Evolutionary conservation across 2,113 vertebrate species (phyloP).

Genomic region (Clinocottus analis): DNA sequence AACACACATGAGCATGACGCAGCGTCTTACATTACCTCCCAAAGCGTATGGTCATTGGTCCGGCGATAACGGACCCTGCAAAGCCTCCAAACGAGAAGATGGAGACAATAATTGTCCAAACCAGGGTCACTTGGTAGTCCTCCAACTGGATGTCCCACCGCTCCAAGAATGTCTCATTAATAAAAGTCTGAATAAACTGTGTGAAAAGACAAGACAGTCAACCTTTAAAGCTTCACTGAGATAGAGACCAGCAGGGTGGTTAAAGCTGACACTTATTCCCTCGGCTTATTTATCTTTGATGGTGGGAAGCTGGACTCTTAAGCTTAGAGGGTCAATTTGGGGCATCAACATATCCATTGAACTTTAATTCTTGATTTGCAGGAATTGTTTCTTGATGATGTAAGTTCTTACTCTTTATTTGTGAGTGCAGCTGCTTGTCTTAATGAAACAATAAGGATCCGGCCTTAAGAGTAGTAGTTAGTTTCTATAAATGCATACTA

Average conservation of each 20-base stretch:
- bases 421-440: neutral
- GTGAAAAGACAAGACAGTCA: slow-evolving; percentile 29
- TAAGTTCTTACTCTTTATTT: neutral
- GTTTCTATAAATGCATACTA: neutral
- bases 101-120: slow-evolving; percentile 92
- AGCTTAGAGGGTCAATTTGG: neutral
- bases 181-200: slow-evolving; percentile 89
- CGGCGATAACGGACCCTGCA: slow-evolving; percentile 86
- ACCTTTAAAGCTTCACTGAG: slow-evolving; percentile 2
- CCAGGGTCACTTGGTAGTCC: slow-evolving; percentile 81
- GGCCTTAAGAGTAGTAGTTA: neutral
- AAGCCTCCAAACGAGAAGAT: slow-evolving; percentile 90
- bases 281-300: neutral
- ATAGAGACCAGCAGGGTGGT: neutral
- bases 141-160: slow-evolving; percentile 82
- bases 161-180: slow-evolving; percentile 86
- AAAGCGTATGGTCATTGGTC: slow-evolving; percentile 87
- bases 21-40: slow-evolving; percentile 84
- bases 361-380: neutral
- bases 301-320: neutral
- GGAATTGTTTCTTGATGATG: neutral
- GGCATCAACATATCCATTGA: neutral
- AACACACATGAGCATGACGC: neutral
- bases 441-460: neutral
- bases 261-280: slow-evolving; percentile 30